Percentiles rank a stretch among this genome's conserved stretches.
Conservation (phyloP, 1,140 invertebrate genomes). For the Brachionus plicatilis region DNA sequence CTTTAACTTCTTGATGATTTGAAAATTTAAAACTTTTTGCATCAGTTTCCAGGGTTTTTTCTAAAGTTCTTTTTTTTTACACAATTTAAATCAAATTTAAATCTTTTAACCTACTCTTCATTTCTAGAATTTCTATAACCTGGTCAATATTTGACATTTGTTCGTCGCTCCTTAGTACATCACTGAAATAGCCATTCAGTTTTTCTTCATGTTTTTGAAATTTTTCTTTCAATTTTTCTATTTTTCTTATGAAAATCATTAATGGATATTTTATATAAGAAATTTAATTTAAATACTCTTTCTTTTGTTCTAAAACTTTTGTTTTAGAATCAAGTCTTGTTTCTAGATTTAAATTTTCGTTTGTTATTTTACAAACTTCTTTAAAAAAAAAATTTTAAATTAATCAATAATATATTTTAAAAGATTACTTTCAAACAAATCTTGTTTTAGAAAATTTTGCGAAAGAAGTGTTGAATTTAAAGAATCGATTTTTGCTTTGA, state of each 20-base stretch:
- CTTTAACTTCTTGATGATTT: not conserved
- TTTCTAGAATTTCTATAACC: not conserved
- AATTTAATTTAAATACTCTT: not conserved
- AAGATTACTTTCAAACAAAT: not conserved
- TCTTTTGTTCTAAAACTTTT: not conserved
- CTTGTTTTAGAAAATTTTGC: not conserved
- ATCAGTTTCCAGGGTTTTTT: not conserved
- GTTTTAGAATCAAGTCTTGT: not conserved
- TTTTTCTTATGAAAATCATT: not conserved
- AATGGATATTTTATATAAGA: too few species aligned
- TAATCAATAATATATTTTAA: not conserved
- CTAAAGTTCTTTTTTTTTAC: not conserved
- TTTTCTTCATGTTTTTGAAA: not conserved
- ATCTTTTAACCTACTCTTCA: not conserved
- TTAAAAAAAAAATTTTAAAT: not conserved
- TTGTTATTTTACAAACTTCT: not conserved
- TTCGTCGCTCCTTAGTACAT: not conserved
- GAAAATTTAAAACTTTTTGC: not conserved
- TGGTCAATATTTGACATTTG: not conserved
- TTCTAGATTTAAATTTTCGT: not conserved
- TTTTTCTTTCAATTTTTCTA: not conserved
- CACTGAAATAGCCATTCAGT: not conserved
- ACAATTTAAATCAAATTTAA: not conserved
- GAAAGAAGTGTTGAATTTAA: not conserved
- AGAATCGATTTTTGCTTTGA: not conserved